These are phyloP conservation scores for Morelia viridis DNA, from an alignment of 2,797 vertebrate genomes.

Conservation along the genomic window DNA sequence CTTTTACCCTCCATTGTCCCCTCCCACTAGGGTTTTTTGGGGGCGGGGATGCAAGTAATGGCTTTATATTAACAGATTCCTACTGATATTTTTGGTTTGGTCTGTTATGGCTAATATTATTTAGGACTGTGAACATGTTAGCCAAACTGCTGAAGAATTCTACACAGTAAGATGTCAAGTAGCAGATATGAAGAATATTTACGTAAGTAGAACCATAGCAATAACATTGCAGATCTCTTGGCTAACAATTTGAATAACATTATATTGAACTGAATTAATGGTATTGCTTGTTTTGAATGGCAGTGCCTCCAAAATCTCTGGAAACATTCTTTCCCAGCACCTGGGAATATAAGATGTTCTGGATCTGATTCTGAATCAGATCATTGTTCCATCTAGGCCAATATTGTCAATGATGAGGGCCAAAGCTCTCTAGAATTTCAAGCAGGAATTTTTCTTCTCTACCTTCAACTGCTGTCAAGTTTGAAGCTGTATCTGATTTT, in stretches of 20 bases:
- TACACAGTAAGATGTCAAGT: constrained; percentile 98
- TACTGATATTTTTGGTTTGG: not conserved
- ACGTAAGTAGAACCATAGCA: constrained; percentile 80
- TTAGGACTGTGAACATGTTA: constrained; percentile 98
- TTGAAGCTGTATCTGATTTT: not conserved
- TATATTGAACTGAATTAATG: not conserved
- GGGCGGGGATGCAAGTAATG: not conserved
- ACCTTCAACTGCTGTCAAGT: not conserved
- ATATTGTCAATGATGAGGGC: not conserved
- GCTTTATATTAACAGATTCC: constrained; percentile 28
- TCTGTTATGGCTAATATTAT: constrained; percentile 21
- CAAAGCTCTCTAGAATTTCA: not conserved
- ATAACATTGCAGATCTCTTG: not conserved
- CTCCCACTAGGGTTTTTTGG: not conserved
- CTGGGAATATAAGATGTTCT: not conserved
- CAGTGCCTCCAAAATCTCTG: not conserved
- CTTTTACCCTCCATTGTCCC: not conserved
- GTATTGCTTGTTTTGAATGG: not conserved
- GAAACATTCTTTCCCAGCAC: not conserved
- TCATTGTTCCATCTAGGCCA: not conserved
- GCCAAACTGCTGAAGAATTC: constrained; percentile 98
- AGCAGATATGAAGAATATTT: constrained; percentile 99
- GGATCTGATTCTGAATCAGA: not conserved
- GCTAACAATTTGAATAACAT: not conserved
- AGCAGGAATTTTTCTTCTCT: not conserved